A percentile compares a stretch with the other conserved stretches of the same genome.
Evolutionary conservation across 2,888 invertebrate genomes (phyloP).

Genomic region (Sesamia inferens): DNA sequence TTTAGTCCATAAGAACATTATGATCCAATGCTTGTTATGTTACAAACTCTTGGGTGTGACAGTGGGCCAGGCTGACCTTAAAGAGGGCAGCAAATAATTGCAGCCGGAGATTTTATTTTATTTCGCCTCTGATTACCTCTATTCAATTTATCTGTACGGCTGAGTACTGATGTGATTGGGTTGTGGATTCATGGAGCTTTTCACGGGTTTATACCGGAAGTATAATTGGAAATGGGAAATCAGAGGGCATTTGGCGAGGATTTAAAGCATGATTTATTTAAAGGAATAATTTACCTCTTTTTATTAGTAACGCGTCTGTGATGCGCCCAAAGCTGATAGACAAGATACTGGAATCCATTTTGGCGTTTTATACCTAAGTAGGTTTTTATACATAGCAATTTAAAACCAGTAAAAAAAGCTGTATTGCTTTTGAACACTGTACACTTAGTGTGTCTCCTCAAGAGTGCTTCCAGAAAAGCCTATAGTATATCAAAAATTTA

Average conservation of each 20-base stretch:
- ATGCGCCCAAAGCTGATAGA: neutral
- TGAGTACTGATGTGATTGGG: conserved; percentile 56
- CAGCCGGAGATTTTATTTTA: conserved; percentile 71
- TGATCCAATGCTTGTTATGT: neutral
- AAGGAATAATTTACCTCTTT: neutral
- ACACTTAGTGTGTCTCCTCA: neutral
- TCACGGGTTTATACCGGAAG: conserved; percentile 28
- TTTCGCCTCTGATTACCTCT: conserved; percentile 66
- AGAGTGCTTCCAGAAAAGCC: neutral
- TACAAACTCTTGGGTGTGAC: conserved; percentile 61
- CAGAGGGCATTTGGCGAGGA: neutral
- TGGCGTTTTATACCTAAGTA: neutral
- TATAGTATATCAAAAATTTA: neutral
- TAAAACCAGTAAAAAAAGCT: neutral
- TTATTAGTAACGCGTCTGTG: neutral
- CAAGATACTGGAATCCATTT: neutral
- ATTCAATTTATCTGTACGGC: conserved; percentile 69
- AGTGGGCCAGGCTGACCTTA: conserved; percentile 51
- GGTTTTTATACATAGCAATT: neutral
- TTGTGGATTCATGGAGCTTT: conserved; percentile 40
- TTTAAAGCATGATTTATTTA: conserved; percentile 10
- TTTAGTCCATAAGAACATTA: neutral
- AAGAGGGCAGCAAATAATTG: conserved; percentile 68
- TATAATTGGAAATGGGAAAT: conserved; percentile 19
- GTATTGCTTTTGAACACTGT: neutral